phyloP scores from a whole-genome alignment of 2,888 invertebrate species.

The Smittia sp. region DNA sequence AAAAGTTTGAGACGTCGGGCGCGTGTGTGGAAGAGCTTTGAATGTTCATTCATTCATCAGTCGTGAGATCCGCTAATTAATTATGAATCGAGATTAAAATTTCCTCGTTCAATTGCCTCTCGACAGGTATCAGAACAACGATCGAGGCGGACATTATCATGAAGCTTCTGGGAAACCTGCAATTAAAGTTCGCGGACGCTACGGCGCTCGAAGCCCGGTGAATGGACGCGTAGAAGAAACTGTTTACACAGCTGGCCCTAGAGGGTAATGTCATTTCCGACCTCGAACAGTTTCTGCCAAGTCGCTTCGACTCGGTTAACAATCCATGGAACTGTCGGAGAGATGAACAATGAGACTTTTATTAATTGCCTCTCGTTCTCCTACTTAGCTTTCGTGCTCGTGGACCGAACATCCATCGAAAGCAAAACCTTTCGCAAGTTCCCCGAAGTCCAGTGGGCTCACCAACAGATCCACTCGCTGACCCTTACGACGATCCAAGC shows the following conservation, averaged over 20 bases:
- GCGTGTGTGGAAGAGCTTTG: background rate
- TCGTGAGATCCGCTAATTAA: background rate
- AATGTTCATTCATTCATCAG: constrained; percentile 1
- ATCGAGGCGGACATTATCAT: constrained; percentile 70
- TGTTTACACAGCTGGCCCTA: constrained; percentile 71
- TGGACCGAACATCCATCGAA: constrained; percentile 71
- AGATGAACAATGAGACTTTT: constrained; percentile 19
- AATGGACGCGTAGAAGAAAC: constrained; percentile 68
- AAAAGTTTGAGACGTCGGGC: background rate
- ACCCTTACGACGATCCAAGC: constrained; percentile 74
- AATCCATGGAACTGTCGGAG: background rate
- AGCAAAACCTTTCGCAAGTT: constrained; percentile 68
- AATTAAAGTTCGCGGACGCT: constrained; percentile 67
- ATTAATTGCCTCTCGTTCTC: constrained; percentile 10
- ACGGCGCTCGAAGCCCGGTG: constrained; percentile 70
- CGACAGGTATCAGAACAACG: constrained; percentile 59
- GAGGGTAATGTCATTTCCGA: constrained; percentile 58
- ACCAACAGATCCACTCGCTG: constrained; percentile 69
- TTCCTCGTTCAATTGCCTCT: background rate
- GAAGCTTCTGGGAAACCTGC: constrained; percentile 62
- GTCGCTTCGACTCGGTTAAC: background rate
- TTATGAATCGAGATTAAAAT: background rate
- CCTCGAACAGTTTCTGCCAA: constrained; percentile 7
- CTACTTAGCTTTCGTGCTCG: constrained; percentile 63
- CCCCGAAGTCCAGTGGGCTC: constrained; percentile 65